Evolutionary conservation across 1,140 invertebrate genomes (phyloP), one percentile per base, ranked within the genome.

Genomic region (Drosophila parabipectinata): DNA sequence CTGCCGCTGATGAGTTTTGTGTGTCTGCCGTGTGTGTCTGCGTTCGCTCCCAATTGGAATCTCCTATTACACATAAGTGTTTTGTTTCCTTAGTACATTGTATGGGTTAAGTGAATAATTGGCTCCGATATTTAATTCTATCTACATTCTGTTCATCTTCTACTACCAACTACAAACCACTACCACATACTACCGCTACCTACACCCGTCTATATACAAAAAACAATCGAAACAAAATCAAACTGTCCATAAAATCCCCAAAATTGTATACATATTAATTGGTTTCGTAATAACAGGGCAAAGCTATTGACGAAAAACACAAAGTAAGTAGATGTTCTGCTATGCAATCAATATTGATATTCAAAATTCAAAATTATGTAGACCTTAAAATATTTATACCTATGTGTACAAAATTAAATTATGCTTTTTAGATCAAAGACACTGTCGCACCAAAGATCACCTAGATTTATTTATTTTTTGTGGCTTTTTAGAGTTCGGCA

Each of bases 301-400:
- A 91, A 91, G 90, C 90, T 71, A 77, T 87, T 71, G 90, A 91
- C 72, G 90, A 91, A 55, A 91, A 91, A 91, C 77, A 90, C 78
- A 77, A 90, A 78, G 90, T 91, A 91, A 91, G 90, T 91, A 79
- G 72, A 61, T 72, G 66, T 72, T 67, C 74, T 83, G 67, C 64
- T 71, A 63, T 58, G 51, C 15, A 50, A 77, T 41, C 12, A 51
- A 44, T 63, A 56, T 14, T 58, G 37, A 69, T 61, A 66, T 58
- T 39, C 37, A 26, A 80, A 60, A 39, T 72, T 68, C 78, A 37
- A 64, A 60, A 56, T 83, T 74, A 55, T 32, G 21, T 56, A 55
- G 58, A 64, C 15, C 15, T 50, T 41, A 79, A 77, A 68, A 21
- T 41, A 18, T 12, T 77, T 73, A 66, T 47, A 57, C 37, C 50